Evolutionary conservation across 2,888 invertebrate genomes (phyloP), one percentile per base, ranked within the genome.

Genomic region (Trissonchulus latispiculum): DNA sequence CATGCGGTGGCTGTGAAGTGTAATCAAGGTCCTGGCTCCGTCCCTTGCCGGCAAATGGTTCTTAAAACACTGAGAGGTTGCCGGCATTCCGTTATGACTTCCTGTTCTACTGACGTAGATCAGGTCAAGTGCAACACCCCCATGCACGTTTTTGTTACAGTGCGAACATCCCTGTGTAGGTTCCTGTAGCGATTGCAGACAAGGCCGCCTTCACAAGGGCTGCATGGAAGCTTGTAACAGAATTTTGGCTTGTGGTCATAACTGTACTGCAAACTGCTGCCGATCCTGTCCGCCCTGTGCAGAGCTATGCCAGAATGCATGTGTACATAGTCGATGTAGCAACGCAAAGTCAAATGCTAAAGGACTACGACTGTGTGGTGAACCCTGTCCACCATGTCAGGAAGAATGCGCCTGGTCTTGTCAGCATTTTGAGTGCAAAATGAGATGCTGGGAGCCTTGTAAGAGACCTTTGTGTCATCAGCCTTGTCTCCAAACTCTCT

Each of bases 221-320:
- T 90, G 90, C 81, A 76, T 77, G 37, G 84, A 87, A 77, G 23
- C 33, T 29, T 90, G 90, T 82, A 84, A 85, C 2, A 85, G 85
- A 71, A 77, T 80, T 18, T 85, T 89, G 75, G 86, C 90, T 68
- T 90, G 90, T 81, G 88, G 88, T 36, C 89, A 90, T 74, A 75
- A 76, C 2, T 83, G 83, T 74, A 75, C 75, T 1, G 72, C 76
- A 31, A 78, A 76, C 23, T 83, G 83, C 72, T 77, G 79, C 18
- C 77, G 76, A 18, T 71, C 76, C 2, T 83, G 83, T 72, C 78
- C 81, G 2, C 80, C 81, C 0, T 83, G 83, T 73, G 59, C 73
- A 85, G 85, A 86, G 80, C 72, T 70, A 0, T 87, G 87, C 79
- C 73, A 61, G 1, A 85, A 85, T 0, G 31, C 61, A 0, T 89